A percentile compares a stretch with the other conserved stretches of the same genome.
These are phyloP conservation scores for Trichogramma pretiosum DNA, from an alignment of 1,140 invertebrate genomes.

Conservation along the genomic window DNA sequence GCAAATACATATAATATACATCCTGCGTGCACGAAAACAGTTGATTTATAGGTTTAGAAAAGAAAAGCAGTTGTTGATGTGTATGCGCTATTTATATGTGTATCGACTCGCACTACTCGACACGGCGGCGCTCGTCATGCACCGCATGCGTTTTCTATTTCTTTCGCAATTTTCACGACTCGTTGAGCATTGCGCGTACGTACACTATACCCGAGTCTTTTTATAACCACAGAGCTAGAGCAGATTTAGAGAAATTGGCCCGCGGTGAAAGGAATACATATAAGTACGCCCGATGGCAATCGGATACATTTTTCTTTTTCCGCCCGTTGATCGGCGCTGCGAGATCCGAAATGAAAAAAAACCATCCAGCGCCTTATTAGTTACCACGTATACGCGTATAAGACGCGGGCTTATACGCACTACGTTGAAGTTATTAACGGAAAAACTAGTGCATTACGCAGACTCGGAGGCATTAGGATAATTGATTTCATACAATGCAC, in stretches of 20 bases:
- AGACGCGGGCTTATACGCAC: neutral
- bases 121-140: no score
- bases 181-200: no score
- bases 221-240: neutral
- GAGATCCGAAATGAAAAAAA: constrained; percentile 7
- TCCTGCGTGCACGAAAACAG: no score
- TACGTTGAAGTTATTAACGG: constrained; percentile 4
- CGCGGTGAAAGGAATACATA: neutral
- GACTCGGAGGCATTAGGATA: neutral
- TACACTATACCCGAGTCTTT: no score
- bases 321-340: constrained; percentile 9
- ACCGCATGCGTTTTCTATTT: constrained; percentile 3
- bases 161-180: neutral
- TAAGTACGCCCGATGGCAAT: constrained; percentile 6
- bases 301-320: constrained; percentile 2
- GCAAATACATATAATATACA: no score
- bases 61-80: no score
- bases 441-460: constrained; percentile 12
- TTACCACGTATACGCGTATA: constrained; percentile 1
- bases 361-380: constrained; percentile 4
- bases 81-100: no score
- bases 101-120: no score
- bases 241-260: constrained; percentile 1
- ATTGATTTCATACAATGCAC: constrained; percentile 6
- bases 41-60: no score